These are phyloP conservation scores for Formica selysi DNA, from an alignment of 1,140 invertebrate species.

Conservation along the genomic window DNA sequence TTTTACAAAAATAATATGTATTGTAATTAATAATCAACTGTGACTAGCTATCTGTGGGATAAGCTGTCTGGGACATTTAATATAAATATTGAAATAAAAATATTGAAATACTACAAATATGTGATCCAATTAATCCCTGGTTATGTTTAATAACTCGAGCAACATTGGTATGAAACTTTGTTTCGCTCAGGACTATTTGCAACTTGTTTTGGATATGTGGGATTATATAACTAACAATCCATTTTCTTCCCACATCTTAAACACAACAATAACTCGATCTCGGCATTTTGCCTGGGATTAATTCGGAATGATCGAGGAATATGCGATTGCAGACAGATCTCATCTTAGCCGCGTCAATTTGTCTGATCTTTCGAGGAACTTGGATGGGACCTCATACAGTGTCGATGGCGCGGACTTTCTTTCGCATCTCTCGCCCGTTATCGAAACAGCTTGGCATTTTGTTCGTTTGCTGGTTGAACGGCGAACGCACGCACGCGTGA, in stretches of 20 bases:
- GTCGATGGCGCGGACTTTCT: background rate
- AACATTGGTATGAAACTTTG: background rate
- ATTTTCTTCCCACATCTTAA: background rate
- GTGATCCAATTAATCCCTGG: background rate
- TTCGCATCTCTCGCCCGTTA: background rate
- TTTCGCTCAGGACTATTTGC: constrained; percentile 4
- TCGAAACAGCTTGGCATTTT: background rate
- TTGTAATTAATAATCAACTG: background rate
- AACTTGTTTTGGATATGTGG: background rate
- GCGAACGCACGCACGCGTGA: constrained; percentile 51
- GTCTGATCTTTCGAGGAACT: background rate
- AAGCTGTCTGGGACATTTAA: background rate
- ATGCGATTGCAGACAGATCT: constrained; percentile 18
- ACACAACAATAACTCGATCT: constrained; percentile 3
- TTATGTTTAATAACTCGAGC: background rate
- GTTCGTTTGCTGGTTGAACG: constrained; percentile 51
- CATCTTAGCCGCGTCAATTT: constrained; percentile 27
- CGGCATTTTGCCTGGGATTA: constrained; percentile 58
- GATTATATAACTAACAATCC: background rate
- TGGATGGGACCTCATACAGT: background rate
- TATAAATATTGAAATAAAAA: too few species aligned
- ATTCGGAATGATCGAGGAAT: constrained; percentile 31
- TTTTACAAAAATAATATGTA: background rate
- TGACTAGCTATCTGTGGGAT: background rate
- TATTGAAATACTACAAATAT: too few species aligned